Base-by-base conservation (phyloP, 2,113 vertebrate genomes). In the Cyprinodon brontotheroides region DNA sequence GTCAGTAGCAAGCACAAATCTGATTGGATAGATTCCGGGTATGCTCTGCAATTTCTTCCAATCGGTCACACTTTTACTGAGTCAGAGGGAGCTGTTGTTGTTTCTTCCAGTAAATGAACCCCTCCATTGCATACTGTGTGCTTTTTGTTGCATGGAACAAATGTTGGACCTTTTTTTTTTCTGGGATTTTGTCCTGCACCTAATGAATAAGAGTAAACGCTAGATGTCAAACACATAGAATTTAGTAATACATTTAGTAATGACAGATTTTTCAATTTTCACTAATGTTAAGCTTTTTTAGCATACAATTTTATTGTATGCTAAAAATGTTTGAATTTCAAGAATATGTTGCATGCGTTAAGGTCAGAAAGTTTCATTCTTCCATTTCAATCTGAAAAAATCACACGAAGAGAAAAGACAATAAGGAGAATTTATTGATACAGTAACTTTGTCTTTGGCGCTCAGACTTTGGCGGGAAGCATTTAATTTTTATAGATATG, bases 1-100 rank as follows among this genome's bases (percentile, higher is more conserved):
- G 86, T 79, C 87, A 84, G 77, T 79, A 84, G 80, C 81, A 80
- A 90, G 71, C 20, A 43, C 78, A 53, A 11, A 57, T 82, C 78
- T 81, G 82, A 93, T 92, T 90, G 91, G 91, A 65, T 48, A 74
- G 61, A 80, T 61, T 75, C 72, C 80, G 57, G 72, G 64, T 61
- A 53, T 83, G 86, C 48, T 67, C 61, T 38, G n/a, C 22, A 62
- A 62, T 62, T 65, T 4, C 4, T 72, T 77, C 91, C 89, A 92
- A 89, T 91, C 75, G 72, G 71, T 76, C 43, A 20, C 17, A 40
- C 6, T 43, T 75, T 80, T 86, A 66, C 86, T 82, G 14, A 73
- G 70, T 86, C 72, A 83, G 61, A 45, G 29, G 64, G 80, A 48
- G 73, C 65, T n/a, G 47, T 77, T 67, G 71, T 4, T n/a, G 0